Conservation (phyloP, 2,113 vertebrate genomes). For the Dicentrarchus labrax region DNA sequence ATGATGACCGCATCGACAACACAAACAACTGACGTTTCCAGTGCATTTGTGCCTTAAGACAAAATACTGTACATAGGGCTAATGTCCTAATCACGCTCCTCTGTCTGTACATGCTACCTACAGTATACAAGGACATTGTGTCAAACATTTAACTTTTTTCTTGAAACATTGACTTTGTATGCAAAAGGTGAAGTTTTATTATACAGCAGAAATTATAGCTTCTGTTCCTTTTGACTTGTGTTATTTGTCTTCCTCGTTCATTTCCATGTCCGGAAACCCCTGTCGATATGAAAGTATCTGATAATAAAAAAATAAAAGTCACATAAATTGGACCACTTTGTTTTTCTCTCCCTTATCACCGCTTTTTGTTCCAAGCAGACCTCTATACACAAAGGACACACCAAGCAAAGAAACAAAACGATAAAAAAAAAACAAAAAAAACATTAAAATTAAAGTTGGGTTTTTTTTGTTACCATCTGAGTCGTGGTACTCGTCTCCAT, state of each 20-base stretch:
- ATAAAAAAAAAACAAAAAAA: constrained; percentile 3
- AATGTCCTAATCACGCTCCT: constrained; percentile 42
- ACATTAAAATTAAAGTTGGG: constrained; percentile 23
- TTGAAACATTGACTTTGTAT: constrained; percentile 59
- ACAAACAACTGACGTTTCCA: constrained; percentile 57
- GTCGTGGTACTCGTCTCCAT: constrained; percentile 32
- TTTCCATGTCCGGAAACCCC: constrained; percentile 11
- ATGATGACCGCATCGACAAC: background rate
- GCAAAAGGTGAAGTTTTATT: constrained; percentile 42
- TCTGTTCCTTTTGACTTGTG: constrained; percentile 56
- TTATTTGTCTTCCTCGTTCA: constrained; percentile 15
- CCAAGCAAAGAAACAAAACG: constrained; percentile 5
- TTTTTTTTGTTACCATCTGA: constrained; percentile 28
- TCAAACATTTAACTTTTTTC: constrained; percentile 38
- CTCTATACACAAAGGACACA: constrained; percentile 29
- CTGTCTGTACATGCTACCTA: constrained; percentile 67
- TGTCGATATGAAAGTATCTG: constrained; percentile 11
- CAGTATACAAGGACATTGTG: constrained; percentile 27
- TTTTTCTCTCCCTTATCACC: constrained; percentile 41
- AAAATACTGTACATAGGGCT: constrained; percentile 59
- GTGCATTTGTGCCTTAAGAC: constrained; percentile 70
- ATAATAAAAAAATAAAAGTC: constrained; percentile 68
- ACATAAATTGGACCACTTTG: constrained; percentile 60
- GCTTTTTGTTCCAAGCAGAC: constrained; percentile 24
- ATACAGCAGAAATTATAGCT: constrained; percentile 61